Evolutionary conservation across 37 sponge, comb jelly and placozoan species (phyloP).

Genomic region (Petrosia ficiformis): DNA sequence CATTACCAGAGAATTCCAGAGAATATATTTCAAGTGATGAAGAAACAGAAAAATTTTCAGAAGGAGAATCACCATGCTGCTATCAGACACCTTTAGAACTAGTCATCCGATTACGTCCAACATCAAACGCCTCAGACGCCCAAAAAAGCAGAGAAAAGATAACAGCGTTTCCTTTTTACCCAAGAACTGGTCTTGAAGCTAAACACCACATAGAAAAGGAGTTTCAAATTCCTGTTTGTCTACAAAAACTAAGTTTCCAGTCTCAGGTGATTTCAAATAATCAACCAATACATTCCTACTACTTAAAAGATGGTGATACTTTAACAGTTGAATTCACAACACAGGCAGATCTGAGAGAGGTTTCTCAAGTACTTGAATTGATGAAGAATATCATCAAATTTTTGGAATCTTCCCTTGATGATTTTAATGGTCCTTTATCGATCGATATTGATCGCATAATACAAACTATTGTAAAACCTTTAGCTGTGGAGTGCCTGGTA

Average conservation of each 20-base stretch:
- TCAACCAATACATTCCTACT: background rate
- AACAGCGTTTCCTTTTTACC: background rate
- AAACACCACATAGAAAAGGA: slow-evolving; percentile 7
- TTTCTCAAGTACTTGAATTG: background rate
- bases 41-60: too few species aligned
- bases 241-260: slow-evolving; percentile 14
- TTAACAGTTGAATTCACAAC: slow-evolving; percentile 2
- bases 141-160: background rate
- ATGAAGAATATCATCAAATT: slow-evolving; percentile 10
- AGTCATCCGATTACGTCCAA: too few species aligned
- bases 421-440: too few species aligned
- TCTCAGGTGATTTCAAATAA: background rate
- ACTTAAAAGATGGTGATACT: slow-evolving; percentile 16
- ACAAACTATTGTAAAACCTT: too few species aligned
- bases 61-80: too few species aligned
- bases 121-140: too few species aligned
- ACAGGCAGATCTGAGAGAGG: slow-evolving; percentile 11
- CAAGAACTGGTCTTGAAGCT: slow-evolving; percentile 13
- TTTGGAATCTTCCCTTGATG: too few species aligned
- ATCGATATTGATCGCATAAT: too few species aligned
- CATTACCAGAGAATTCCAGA: too few species aligned
- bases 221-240: slow-evolving; percentile 17
- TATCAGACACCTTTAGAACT: too few species aligned
- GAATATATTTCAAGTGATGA: too few species aligned
- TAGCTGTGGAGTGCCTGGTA: too few species aligned